Evolutionary conservation across 1,140 invertebrate genomes (phyloP).

Genomic region (Calosoma granatense): DNA sequence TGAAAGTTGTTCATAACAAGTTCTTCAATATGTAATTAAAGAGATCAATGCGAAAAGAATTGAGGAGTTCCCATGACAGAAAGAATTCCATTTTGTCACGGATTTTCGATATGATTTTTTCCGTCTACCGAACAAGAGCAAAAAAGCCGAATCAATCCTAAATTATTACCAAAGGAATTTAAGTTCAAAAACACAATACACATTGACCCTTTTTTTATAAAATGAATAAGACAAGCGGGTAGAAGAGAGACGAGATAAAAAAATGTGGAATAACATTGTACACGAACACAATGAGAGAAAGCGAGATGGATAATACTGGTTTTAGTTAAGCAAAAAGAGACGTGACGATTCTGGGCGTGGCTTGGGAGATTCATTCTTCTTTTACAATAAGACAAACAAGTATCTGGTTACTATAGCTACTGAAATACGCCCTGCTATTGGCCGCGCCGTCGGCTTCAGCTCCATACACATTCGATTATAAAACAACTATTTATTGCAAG

Average conservation of each 20-base stretch:
- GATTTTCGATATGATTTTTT: background rate
- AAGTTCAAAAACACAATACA: conserved; percentile 2
- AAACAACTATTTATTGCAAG: conserved; percentile 13
- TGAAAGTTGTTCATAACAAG: no score
- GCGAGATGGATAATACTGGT: background rate
- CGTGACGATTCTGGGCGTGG: conserved; percentile 21
- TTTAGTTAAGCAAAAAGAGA: conserved; percentile 13
- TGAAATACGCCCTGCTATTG: conserved; percentile 21
- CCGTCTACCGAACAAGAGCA: background rate
- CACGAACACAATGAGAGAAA: background rate
- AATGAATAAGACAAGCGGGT: background rate
- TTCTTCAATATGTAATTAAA: background rate
- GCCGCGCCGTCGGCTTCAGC: conserved; percentile 9
- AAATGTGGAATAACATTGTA: conserved; percentile 2
- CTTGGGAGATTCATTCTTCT: conserved; percentile 13
- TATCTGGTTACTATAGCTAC: conserved; percentile 23
- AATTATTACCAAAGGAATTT: conserved; percentile 7
- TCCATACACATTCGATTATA: conserved; percentile 11
- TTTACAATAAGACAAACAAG: conserved; percentile 19
- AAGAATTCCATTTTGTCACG: background rate
- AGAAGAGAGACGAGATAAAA: background rate
- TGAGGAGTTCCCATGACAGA: background rate
- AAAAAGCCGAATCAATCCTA: background rate
- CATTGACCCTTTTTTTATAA: background rate
- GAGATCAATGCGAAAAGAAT: background rate